phyloP scores from a whole-genome alignment of 2,888 invertebrate species.

The Chymomyza amoena region DNA sequence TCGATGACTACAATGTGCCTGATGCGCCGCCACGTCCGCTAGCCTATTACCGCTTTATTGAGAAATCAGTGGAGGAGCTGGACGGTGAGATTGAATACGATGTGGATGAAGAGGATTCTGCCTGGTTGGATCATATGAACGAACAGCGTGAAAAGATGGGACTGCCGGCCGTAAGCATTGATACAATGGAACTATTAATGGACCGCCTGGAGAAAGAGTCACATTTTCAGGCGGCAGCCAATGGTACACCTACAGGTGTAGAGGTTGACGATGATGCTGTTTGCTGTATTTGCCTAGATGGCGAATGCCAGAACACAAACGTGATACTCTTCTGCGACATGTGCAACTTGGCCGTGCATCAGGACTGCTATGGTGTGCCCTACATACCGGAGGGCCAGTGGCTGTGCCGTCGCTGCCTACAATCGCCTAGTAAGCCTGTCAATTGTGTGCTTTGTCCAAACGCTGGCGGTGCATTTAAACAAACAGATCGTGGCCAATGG shows the following conservation, averaged over 20 bases:
- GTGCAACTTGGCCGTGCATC: conserved; percentile 99
- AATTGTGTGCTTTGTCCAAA: conserved; percentile 99
- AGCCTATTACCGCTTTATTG: conserved; percentile 95
- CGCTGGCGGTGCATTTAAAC: conserved; percentile 98
- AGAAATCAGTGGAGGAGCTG: conserved; percentile 94
- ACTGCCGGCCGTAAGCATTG: conserved; percentile 88
- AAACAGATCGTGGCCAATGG: conserved; percentile 96
- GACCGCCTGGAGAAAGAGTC: conserved; percentile 98
- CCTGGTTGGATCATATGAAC: conserved; percentile 95
- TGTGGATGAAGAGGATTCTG: conserved; percentile 98
- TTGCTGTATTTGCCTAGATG: conserved; percentile 99
- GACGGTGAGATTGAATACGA: conserved; percentile 98
- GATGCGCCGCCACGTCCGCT: conserved; percentile 92
- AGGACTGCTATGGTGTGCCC: conserved; percentile 97
- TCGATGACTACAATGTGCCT: conserved; percentile 88
- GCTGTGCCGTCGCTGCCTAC: conserved; percentile 96
- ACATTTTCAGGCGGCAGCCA: conserved; percentile 90
- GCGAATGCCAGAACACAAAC: conserved; percentile 98
- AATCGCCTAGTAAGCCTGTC: conserved; percentile 96
- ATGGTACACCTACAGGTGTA: conserved; percentile 85
- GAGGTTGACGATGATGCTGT: conserved; percentile 98
- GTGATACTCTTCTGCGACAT: conserved; percentile 99
- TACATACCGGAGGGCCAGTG: conserved; percentile 99
- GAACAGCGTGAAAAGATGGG: conserved; percentile 87
- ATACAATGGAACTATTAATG: conserved; percentile 96